Percentiles rank a stretch among this genome's conserved stretches.
phyloP scores from a whole-genome alignment of 1,140 invertebrate species.

The Metaphire vulgaris region DNA sequence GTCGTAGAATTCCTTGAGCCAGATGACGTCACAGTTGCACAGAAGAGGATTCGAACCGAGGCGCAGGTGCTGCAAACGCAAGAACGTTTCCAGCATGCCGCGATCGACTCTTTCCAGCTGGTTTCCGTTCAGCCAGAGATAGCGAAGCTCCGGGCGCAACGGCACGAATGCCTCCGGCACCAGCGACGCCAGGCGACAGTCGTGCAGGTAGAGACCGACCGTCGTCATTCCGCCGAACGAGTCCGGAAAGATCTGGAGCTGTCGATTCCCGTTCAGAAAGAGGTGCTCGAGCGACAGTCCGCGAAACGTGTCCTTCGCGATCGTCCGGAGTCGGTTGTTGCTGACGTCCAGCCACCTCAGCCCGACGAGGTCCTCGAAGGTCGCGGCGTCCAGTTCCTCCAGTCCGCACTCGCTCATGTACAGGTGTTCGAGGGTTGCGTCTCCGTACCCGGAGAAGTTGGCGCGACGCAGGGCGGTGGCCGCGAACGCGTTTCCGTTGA shows the following conservation, averaged over 20 bases:
- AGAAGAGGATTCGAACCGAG: conserved; percentile 46
- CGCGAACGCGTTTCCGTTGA: conserved; percentile 46
- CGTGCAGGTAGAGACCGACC: conserved; percentile 46
- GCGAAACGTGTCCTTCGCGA: conserved; percentile 46
- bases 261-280: conserved; percentile 46
- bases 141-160: conserved; percentile 42
- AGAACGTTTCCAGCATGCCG: conserved; percentile 42
- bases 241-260: conserved; percentile 39
- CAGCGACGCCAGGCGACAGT: conserved; percentile 40
- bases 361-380: conserved; percentile 43
- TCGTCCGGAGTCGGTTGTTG: conserved; percentile 43
- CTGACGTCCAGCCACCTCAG: conserved; percentile 48
- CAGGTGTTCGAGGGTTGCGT: conserved; percentile 40
- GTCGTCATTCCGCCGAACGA: conserved; percentile 45
- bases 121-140: conserved; percentile 46
- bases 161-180: conserved; percentile 40
- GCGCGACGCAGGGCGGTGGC: conserved; percentile 36
- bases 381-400: conserved; percentile 42
- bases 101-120: conserved; percentile 40
- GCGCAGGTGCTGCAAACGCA: conserved; percentile 41
- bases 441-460: conserved; percentile 42
- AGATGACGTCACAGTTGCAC: conserved; percentile 48
- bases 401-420: conserved; percentile 49
- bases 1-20: conserved; percentile 44
- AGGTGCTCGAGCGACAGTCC: conserved; percentile 45